Evolutionary conservation across 2,797 vertebrate species (phyloP).

Genomic region (Xyrichtys novacula): DNA sequence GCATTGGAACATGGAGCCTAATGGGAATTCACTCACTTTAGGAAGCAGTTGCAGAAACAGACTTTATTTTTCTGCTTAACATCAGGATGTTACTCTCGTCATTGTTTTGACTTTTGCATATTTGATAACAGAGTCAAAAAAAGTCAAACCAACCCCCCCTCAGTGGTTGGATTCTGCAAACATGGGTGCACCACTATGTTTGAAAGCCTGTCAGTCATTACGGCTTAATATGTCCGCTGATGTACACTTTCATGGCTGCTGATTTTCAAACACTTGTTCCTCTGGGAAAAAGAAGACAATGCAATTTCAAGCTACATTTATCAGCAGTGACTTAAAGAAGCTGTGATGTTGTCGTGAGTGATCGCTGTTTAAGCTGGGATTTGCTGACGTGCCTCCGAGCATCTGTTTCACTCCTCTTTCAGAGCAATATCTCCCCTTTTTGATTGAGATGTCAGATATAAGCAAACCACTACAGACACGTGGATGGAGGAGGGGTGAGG

Average conservation of each 20-base stretch:
- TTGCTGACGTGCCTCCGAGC: conserved; percentile 48
- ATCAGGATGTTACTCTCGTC: too few species aligned
- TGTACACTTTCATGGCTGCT: conserved; percentile 60
- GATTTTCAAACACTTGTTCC: conserved; percentile 69
- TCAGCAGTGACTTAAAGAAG: conserved; percentile 58
- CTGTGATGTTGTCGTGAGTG: conserved; percentile 57
- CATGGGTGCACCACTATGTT: conserved; percentile 32
- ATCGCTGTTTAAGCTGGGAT: conserved; percentile 64
- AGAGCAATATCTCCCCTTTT: conserved; percentile 53
- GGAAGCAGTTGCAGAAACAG: not conserved
- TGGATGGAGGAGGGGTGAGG: conserved; percentile 35
- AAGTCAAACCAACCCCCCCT: conserved; percentile 7
- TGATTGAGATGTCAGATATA: conserved; percentile 69
- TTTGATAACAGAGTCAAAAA: too few species aligned
- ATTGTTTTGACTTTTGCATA: too few species aligned
- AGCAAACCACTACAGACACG: conserved; percentile 44
- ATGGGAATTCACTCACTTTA: not conserved
- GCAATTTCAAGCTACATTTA: conserved; percentile 83
- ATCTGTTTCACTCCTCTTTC: conserved; percentile 56
- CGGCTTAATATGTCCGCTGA: conserved; percentile 56
- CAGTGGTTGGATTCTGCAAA: not conserved
- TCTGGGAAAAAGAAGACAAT: conserved; percentile 36
- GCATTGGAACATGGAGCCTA: not conserved
- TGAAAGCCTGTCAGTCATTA: conserved; percentile 59
- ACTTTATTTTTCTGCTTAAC: not conserved